These are phyloP conservation scores for Goniozus legneri DNA, from an alignment of 1,140 invertebrate species.

Conservation along the genomic window DNA sequence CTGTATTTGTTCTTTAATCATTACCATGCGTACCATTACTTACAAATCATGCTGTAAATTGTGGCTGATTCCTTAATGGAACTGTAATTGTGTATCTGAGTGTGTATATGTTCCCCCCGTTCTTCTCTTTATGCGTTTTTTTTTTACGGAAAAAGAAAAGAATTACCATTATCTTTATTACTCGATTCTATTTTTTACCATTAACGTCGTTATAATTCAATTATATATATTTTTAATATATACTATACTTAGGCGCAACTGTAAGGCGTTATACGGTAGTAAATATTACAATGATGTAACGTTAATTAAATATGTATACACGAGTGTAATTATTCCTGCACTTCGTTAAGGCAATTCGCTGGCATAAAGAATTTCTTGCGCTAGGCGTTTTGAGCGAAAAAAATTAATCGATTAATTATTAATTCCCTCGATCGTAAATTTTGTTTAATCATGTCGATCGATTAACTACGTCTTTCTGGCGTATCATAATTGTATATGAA, in stretches of 20 bases:
- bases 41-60: conserved; percentile 47
- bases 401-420: no score
- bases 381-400: neutral
- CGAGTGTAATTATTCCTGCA: conserved; percentile 22
- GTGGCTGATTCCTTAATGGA: no score
- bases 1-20: conserved; percentile 45
- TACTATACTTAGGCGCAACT: no score
- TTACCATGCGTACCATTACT: conserved; percentile 51
- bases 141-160: conserved; percentile 5
- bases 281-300: conserved; percentile 46
- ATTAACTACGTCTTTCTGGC: no score
- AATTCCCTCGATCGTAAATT: no score
- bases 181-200: conserved; percentile 1
- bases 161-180: conserved; percentile 14
- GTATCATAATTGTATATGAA: no score
- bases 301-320: conserved; percentile 52
- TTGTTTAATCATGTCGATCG: no score
- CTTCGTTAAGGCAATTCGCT: conserved; percentile 2
- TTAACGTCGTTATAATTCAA: conserved; percentile 1
- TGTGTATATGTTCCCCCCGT: no score
- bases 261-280: conserved; percentile 35
- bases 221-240: conserved; percentile 35
- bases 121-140: conserved; percentile 30
- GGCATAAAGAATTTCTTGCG: neutral
- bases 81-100: conserved; percentile 26